Percentiles rank a stretch among this genome's conserved stretches.
Evolutionary conservation across 2,797 vertebrate genomes (phyloP).

Genomic region (Rhynchotus rufescens): DNA sequence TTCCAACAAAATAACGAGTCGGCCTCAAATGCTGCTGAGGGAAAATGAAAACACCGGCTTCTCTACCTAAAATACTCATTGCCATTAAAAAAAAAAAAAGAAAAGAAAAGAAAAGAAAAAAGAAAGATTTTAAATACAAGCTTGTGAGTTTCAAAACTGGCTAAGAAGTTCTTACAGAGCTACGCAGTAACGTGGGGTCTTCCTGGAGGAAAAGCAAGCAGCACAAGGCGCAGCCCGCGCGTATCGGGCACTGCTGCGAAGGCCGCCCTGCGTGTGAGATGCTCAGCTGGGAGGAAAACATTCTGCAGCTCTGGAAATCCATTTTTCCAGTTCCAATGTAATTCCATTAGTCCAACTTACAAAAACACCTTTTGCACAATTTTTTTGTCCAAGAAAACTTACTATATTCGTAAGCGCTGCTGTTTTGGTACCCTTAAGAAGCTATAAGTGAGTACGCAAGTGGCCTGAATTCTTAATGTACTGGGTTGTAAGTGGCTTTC

Average conservation of each 20-base stretch:
- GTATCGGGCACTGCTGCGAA: not conserved
- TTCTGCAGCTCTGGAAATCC: slow-evolving; percentile 18
- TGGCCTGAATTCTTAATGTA: slow-evolving; percentile 31
- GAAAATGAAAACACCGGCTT: not conserved
- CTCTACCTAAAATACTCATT: not conserved
- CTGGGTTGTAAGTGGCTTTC: slow-evolving; percentile 47
- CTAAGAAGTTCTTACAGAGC: not conserved
- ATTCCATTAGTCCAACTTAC: slow-evolving; percentile 5
- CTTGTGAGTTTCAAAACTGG: not conserved
- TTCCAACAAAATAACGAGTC: not conserved
- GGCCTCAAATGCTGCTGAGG: not conserved
- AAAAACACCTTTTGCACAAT: slow-evolving; percentile 15
- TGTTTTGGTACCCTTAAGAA: slow-evolving; percentile 38
- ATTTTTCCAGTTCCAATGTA: slow-evolving; percentile 49
- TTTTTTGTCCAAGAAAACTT: slow-evolving; percentile 49
- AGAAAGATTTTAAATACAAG: not conserved
- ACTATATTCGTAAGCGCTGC: slow-evolving; percentile 46
- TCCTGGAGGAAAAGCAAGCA: not conserved
- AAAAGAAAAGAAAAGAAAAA: not conserved
- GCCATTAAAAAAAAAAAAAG: not conserved
- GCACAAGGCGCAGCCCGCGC: not conserved
- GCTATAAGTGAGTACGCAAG: slow-evolving; percentile 43
- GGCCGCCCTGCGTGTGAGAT: not conserved
- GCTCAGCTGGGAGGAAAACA: not conserved
- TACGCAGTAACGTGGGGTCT: not conserved